Base-by-base conservation (phyloP, 2,113 vertebrate genomes). In the Nothocercus nigrocapillus region DNA sequence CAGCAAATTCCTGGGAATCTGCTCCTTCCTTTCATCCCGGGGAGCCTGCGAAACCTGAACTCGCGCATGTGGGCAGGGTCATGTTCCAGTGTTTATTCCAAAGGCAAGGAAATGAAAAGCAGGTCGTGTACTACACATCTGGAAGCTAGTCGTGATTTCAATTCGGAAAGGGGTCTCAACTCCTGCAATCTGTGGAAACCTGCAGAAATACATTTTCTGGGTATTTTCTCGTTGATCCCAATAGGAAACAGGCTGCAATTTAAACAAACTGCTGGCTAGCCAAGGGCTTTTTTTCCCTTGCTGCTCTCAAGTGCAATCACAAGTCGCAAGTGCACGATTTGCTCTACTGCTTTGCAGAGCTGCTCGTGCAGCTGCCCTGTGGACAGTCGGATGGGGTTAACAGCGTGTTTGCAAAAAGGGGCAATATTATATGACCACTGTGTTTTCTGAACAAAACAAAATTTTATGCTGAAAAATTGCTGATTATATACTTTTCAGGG, bases 61-160 rank as follows among this genome's bases (percentile, higher is more conserved):
- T 27, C 56, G 6, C 16, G 36, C 49, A 36, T 14, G 32, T 91
- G 38, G 42, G 45, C 36, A 59, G 17, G 73, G 54, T 63, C 66
- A 51, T 32, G 51, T 63, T 82, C 68, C 36, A 94, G 51, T 47
- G 51, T 68, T 77, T 42, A 83, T 28, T 85, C 22, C 42, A 83
- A 88, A 88, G 5, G 42, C 7, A 45, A 94, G 85, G 72, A 95
- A 96, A 93, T 93, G 87, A 90, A 93, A 93, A 94, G 76, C 90
- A 91, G 76, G 56, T 82, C 53, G 78, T 58, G 62, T 32, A 88
- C 88, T 93, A 88, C 30, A 63, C 38, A 66, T 92, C 83, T 90
- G 80, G 61, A 94, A 51, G 79, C 61, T 88, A 59, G 49, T 38
- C 36, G 69, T 16, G 59, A 88, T 82, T 89, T 91, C 1, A 2